Conservation (phyloP, 2,113 vertebrate genomes). For the Acinonyx jubatus region DNA sequence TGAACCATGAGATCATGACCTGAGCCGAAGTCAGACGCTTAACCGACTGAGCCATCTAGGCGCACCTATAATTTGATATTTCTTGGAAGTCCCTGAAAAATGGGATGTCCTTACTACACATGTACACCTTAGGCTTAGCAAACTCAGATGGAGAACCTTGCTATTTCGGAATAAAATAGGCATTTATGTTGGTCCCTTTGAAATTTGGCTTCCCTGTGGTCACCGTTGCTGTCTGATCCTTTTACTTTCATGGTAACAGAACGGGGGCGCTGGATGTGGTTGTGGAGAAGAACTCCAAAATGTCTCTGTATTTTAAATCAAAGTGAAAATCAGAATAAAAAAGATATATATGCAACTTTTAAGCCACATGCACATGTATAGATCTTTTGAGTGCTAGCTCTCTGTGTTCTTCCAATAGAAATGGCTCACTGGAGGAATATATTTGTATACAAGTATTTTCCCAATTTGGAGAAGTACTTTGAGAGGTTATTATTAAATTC, state of each 20-base stretch:
- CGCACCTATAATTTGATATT: background rate
- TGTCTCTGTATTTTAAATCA: background rate
- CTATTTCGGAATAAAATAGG: background rate
- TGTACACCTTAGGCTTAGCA: background rate
- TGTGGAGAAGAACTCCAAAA: background rate
- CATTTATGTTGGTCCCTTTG: background rate
- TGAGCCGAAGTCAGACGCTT: too few relatives aligned
- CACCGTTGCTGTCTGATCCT: background rate
- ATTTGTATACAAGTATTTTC: constrained; percentile 15
- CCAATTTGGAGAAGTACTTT: constrained; percentile 30
- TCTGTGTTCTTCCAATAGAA: constrained; percentile 3
- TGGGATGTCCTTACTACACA: too few relatives aligned
- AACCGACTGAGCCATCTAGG: too few relatives aligned
- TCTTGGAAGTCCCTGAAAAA: background rate
- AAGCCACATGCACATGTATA: background rate
- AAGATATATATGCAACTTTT: background rate
- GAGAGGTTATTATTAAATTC: background rate
- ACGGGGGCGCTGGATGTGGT: background rate
- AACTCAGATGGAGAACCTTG: background rate
- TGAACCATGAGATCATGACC: too few relatives aligned
- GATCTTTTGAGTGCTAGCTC: background rate
- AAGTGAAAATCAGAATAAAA: background rate
- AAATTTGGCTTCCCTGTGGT: background rate
- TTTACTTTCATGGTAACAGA: background rate
- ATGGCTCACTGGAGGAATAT: background rate